A percentile compares a stretch with the other conserved stretches of the same genome.
Conservation (phyloP, 1,140 invertebrate genomes). For the Drosophila ficusphila region DNA sequence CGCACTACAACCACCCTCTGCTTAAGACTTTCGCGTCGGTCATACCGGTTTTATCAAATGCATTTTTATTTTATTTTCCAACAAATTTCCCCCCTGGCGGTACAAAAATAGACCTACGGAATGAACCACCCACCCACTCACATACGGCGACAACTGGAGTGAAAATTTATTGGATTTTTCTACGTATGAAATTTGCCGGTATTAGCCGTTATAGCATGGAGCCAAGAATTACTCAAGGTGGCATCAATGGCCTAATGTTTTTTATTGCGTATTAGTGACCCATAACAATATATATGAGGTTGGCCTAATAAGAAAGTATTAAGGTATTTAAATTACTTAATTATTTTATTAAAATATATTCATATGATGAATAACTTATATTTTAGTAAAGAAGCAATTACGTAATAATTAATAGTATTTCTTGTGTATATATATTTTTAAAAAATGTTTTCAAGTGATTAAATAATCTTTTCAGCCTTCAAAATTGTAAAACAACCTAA, state of each 20-base stretch:
- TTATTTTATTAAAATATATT: too few species aligned
- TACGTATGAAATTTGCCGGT: conserved; percentile 35
- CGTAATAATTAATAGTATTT: too few species aligned
- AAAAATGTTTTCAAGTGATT: too few species aligned
- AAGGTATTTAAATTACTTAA: too few species aligned
- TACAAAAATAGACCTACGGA: conserved; percentile 35
- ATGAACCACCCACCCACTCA: conserved; percentile 1
- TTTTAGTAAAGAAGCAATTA: too few species aligned
- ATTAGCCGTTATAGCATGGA: conserved; percentile 4
- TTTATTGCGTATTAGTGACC: neutral
- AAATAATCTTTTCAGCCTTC: too few species aligned
- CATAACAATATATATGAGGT: too few species aligned
- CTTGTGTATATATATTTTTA: too few species aligned
- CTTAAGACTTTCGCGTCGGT: conserved; percentile 12
- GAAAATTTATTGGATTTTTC: conserved; percentile 34
- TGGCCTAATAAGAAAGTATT: too few species aligned
- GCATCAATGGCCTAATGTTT: neutral
- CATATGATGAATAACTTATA: too few species aligned
- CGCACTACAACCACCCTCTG: neutral
- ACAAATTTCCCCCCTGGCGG: conserved; percentile 1
- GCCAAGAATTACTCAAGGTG: neutral
- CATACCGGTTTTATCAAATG: conserved; percentile 48
- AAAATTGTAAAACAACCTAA: too few species aligned
- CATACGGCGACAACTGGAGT: conserved; percentile 31
- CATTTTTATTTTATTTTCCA: conserved; percentile 37